Evolutionary conservation across 2,113 vertebrate species (phyloP).

Genomic region (Crotalus helleri): DNA sequence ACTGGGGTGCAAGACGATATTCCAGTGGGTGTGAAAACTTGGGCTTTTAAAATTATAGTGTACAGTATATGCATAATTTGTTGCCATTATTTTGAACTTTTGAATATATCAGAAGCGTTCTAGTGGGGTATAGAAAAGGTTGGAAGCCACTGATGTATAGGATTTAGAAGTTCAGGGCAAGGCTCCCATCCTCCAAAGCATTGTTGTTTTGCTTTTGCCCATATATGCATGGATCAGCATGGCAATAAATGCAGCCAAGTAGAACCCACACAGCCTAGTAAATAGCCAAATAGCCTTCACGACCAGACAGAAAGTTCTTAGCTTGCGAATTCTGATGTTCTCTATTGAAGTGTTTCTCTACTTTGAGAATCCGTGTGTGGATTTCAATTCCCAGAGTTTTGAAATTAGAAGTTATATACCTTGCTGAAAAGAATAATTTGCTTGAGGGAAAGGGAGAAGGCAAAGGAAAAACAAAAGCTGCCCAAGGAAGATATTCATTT

Average conservation of each 20-base stretch:
- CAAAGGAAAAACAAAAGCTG: background rate
- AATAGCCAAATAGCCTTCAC: background rate
- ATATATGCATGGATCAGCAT: background rate
- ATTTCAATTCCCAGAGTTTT: background rate
- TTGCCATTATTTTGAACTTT: no score
- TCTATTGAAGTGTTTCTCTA: background rate
- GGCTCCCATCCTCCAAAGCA: background rate
- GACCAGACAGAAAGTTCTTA: background rate
- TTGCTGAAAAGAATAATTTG: background rate
- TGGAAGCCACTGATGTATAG: no score
- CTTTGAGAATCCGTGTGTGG: background rate
- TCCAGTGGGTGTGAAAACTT: no score
- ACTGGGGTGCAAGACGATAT: no score
- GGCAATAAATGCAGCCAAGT: background rate
- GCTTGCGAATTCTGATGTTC: background rate
- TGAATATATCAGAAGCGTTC: no score
- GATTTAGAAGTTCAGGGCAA: background rate
- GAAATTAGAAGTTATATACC: background rate
- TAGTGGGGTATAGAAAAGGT: no score
- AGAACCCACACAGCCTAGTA: background rate
- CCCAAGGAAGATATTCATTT: no score
- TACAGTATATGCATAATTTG: no score
- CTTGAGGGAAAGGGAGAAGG: background rate
- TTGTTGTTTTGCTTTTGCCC: background rate
- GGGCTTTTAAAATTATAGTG: no score